A percentile compares a stretch with the other conserved stretches of the same genome.
phyloP scores from a whole-genome alignment of 2,113 vertebrate species.

The Bungarus multicinctus region DNA sequence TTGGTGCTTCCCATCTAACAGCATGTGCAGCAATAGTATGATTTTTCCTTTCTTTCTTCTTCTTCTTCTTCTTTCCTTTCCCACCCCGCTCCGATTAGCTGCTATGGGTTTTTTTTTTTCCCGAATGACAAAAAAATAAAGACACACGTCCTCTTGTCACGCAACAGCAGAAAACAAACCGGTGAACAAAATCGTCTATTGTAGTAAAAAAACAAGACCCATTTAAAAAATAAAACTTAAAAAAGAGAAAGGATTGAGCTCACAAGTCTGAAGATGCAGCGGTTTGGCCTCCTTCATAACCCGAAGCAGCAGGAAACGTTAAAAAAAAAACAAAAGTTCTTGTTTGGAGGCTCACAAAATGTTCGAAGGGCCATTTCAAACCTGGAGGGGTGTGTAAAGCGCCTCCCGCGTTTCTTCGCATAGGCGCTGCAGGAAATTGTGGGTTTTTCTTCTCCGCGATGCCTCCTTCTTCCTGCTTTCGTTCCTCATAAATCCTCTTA shows the following conservation, averaged over 20 bases:
- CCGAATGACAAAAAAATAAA: background rate
- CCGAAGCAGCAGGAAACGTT: conserved; percentile 50
- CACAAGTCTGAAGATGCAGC: conserved; percentile 59
- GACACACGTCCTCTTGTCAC: conserved; percentile 20
- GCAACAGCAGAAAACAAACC: background rate
- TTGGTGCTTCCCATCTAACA: conserved; percentile 64
- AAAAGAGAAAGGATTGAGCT: conserved; percentile 56
- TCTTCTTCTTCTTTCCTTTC: too few species aligned
- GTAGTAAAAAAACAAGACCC: conserved; percentile 51
- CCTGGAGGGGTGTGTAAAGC: background rate
- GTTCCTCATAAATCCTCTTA: background rate
- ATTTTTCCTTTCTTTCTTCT: conserved; percentile 37
- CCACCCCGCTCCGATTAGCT: background rate
- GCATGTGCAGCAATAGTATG: conserved; percentile 49
- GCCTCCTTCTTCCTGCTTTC: conserved; percentile 52
- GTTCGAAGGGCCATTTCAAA: conserved; percentile 33
- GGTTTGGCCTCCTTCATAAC: conserved; percentile 52
- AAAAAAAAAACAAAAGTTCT: conserved; percentile 58
- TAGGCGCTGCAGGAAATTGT: fast-evolving
- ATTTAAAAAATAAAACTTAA: conserved; percentile 37
- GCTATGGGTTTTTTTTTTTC: background rate
- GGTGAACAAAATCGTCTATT: conserved; percentile 49
- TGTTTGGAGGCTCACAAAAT: conserved; percentile 63
- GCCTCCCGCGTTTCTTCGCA: background rate
- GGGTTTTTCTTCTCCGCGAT: conserved; percentile 19